These are phyloP conservation scores for Xestia xanthographa DNA, from an alignment of 2,888 invertebrate species.

Conservation along the genomic window DNA sequence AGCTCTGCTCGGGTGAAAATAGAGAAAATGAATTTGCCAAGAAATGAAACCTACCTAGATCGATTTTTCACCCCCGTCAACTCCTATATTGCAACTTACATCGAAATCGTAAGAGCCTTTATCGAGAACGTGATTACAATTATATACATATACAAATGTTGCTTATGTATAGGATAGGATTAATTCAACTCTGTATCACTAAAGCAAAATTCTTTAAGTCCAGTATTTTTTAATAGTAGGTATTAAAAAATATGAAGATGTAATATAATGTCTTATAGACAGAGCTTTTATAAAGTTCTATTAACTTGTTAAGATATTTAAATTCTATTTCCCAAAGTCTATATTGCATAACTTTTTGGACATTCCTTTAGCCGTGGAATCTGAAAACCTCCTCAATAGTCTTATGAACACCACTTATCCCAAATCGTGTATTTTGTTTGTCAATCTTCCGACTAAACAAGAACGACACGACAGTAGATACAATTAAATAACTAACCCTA, in stretches of 20 bases:
- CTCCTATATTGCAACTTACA: too few relatives aligned
- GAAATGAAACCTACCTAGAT: too few relatives aligned
- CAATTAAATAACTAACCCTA: constrained; percentile 33
- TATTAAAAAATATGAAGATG: too few relatives aligned
- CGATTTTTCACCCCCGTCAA: too few relatives aligned
- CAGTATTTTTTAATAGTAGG: too few relatives aligned
- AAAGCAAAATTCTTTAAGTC: not conserved
- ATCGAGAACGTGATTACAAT: too few relatives aligned
- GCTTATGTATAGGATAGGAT: not conserved
- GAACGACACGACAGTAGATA: not conserved
- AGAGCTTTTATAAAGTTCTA: not conserved
- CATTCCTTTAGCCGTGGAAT: not conserved
- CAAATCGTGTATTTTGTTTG: not conserved
- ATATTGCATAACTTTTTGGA: not conserved
- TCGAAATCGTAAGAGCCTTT: too few relatives aligned
- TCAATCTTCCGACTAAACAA: not conserved
- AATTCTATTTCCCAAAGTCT: not conserved
- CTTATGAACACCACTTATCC: not conserved
- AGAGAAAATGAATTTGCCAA: too few relatives aligned
- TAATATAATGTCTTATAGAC: not conserved
- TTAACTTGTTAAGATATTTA: not conserved
- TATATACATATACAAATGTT: too few relatives aligned
- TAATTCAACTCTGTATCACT: not conserved
- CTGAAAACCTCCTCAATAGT: not conserved
- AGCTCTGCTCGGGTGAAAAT: too few relatives aligned